Percentiles rank a stretch among this genome's conserved stretches.
Conservation (phyloP, 2,797 vertebrate species). For the Acomys russatus region DNA sequence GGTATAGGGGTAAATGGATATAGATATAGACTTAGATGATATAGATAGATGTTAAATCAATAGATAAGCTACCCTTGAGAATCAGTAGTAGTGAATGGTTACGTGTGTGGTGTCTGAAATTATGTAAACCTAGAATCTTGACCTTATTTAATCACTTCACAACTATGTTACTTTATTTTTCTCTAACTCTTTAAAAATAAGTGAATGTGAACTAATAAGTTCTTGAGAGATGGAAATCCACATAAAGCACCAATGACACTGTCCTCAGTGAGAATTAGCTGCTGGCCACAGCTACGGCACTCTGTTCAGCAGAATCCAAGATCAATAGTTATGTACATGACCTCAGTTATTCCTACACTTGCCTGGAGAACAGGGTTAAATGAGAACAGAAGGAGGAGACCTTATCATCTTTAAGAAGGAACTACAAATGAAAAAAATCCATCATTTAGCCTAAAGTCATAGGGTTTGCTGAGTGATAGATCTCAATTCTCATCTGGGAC, state of each 20-base stretch:
- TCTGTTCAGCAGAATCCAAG: constrained; percentile 33
- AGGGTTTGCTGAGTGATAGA: constrained; percentile 6
- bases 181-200: neutral
- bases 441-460: constrained; percentile 32
- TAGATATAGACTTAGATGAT: neutral
- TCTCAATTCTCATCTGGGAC: neutral
- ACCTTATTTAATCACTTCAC: neutral
- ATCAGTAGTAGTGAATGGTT: neutral
- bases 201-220: neutral
- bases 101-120: neutral
- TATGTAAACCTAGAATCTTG: neutral
- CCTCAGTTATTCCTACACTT: constrained; percentile 72
- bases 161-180: neutral
- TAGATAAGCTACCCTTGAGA: neutral
- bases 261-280: neutral
- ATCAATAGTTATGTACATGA: constrained; percentile 47
- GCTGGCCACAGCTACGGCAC: neutral
- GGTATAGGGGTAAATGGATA: neutral
- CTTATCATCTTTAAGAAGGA: constrained; percentile 66
- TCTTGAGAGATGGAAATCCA: neutral
- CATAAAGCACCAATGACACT: neutral
- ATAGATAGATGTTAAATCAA: neutral
- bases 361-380: constrained; percentile 65
- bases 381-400: constrained; percentile 42
- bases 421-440: constrained; percentile 62